phyloP scores from a whole-genome alignment of 2,113 vertebrate species.

The Hemiscyllium ocellatum region DNA sequence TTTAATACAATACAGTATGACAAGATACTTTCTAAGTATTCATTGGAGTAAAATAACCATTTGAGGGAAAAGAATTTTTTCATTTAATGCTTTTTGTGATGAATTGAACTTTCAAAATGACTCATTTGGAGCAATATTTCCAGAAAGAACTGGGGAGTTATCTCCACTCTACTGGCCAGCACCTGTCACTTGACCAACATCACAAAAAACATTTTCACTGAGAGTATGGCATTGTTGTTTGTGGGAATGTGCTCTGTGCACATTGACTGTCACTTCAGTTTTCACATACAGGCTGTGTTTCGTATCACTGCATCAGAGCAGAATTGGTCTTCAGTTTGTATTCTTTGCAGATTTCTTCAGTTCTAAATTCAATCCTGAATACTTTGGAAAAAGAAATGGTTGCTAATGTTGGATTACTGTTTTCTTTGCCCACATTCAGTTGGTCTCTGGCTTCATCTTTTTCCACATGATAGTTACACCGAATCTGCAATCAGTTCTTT shows the following conservation, averaged over 20 bases:
- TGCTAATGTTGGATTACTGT: conserved; percentile 41
- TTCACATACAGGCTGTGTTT: not conserved
- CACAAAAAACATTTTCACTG: not conserved
- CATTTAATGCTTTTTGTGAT: no score
- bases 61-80: no score
- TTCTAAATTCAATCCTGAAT: not conserved
- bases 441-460: conserved; percentile 82
- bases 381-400: not conserved
- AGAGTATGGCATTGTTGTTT: not conserved
- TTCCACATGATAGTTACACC: conserved; percentile 82
- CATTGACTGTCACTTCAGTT: not conserved
- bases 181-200: not conserved
- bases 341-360: not conserved
- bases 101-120: no score
- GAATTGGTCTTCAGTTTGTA: not conserved
- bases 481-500: conserved; percentile 81
- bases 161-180: not conserved
- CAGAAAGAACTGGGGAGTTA: not conserved
- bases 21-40: no score
- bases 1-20: no score
- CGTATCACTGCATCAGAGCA: not conserved
- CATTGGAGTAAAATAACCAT: no score
- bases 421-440: conserved; percentile 55
- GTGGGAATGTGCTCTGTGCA: not conserved
- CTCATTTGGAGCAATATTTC: not conserved